phyloP scores from a whole-genome alignment of 2,113 vertebrate genomes.

The Oryzias melastigma region DNA sequence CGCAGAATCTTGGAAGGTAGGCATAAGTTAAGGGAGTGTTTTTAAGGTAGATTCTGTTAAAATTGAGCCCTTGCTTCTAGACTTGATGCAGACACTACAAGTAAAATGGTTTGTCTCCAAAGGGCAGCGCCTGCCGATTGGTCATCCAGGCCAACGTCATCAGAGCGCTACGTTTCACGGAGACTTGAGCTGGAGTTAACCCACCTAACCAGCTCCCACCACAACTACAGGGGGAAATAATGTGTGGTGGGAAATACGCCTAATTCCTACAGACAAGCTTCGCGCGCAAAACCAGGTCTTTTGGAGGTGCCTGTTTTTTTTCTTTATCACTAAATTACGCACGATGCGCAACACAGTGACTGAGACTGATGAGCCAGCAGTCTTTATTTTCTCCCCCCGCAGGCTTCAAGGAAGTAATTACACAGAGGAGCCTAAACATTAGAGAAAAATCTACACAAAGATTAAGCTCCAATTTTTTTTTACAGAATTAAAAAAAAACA shows the following conservation, averaged over 20 bases:
- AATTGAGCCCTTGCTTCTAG: constrained; percentile 91
- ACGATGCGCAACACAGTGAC: constrained; percentile 38
- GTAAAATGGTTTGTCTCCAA: constrained; percentile 98
- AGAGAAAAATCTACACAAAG: too few relatives aligned
- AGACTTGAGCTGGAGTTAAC: constrained; percentile 87
- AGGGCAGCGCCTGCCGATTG: constrained; percentile 97
- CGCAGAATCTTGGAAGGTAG: constrained; percentile 76
- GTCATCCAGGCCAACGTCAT: constrained; percentile 93
- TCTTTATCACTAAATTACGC: constrained; percentile 56
- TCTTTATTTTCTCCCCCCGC: constrained; percentile 13
- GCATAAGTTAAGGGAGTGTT: constrained; percentile 87
- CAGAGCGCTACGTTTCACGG: constrained; percentile 82
- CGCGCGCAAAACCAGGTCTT: constrained; percentile 48
- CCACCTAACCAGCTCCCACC: constrained; percentile 84
- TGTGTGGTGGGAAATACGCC: constrained; percentile 76
- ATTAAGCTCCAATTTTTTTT: too few relatives aligned
- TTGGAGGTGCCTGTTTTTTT: constrained; percentile 42
- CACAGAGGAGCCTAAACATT: background rate
- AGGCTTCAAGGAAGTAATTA: constrained; percentile 32
- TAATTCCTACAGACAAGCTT: constrained; percentile 64
- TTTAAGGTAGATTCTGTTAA: constrained; percentile 95
- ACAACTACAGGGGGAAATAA: constrained; percentile 70
- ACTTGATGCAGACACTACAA: constrained; percentile 93
- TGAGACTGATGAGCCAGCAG: constrained; percentile 24
- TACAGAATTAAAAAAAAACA: too few relatives aligned